Conservation (phyloP, 1,140 invertebrate species). For the Rhopalosiphum padi region DNA sequence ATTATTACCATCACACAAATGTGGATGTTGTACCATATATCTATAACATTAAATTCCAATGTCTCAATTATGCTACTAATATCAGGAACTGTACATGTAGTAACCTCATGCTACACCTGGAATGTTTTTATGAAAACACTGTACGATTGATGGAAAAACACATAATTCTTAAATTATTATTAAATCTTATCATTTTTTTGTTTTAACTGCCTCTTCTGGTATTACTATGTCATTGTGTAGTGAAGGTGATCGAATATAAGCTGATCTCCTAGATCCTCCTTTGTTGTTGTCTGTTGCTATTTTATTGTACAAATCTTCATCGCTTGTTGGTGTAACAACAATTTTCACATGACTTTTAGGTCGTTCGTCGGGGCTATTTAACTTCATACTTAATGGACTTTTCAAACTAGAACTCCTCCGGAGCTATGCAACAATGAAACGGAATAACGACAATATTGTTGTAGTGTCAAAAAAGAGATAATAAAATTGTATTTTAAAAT, state of each 20-base stretch:
- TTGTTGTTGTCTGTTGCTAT: not conserved
- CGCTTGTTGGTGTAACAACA: constrained; percentile 43
- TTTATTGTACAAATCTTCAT: constrained; percentile 14
- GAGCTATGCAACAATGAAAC: constrained; percentile 22
- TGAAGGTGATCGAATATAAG: not conserved
- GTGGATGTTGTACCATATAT: not conserved
- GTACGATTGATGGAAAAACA: not conserved
- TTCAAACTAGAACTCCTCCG: constrained; percentile 50
- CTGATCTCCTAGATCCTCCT: not conserved
- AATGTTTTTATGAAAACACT: not conserved
- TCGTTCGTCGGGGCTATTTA: not conserved
- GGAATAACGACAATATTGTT: constrained; percentile 29
- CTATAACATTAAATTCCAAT: not conserved
- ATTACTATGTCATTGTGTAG: constrained; percentile 28
- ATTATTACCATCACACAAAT: constrained; percentile 19
- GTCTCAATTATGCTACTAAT: not conserved
- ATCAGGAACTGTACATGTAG: not conserved
- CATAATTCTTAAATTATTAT: not conserved
- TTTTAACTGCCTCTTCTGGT: constrained; percentile 46
- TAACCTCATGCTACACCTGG: not conserved
- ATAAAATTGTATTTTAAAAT: constrained; percentile 46
- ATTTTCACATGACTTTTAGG: constrained; percentile 45
- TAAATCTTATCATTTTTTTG: constrained; percentile 3
- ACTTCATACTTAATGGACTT: constrained; percentile 11
- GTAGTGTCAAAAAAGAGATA: constrained; percentile 33